Base-by-base conservation (phyloP, 1,140 invertebrate species). In the Liolophura sinensis region DNA sequence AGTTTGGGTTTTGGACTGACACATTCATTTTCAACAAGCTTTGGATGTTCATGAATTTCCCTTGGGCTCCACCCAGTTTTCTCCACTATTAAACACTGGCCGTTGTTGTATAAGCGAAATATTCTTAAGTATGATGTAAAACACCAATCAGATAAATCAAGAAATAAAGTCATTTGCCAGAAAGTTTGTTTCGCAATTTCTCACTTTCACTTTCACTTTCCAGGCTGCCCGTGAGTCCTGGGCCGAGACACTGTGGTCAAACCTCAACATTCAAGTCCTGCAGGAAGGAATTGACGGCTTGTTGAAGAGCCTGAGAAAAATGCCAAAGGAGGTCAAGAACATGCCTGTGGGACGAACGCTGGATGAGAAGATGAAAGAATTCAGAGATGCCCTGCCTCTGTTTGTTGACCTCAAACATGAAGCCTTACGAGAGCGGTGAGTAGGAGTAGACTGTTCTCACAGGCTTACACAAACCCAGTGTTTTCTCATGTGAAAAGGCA, bases 391-490 rank as follows among this genome's bases (percentile, higher is more conserved):
- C 0, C 89, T 96, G 9, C 93, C 94, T 0, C 80, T 97, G 22
- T 95, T 96, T 89, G 90, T 94, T 15, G 92, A 94, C 59, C 80
- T 97, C 40, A 96, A 96, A 81, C 92, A 95, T 81, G 93, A 96
- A 75, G 93, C 94, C 0, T 88, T 96, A 79, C 82, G 93, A 47
- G 92, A 93, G 65, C 87, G 93, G 78, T 81, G 46, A 67, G 58
- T 60, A 60, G 15, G 31, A 20, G 22, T 52, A 52, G 22, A 52
- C 22, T 20, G 22, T 20, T 52, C 12, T 52, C 18, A 5, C 18
- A 3, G 3, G 18, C 12, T 52, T 7, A 52, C 22, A 24, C 3
- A 20, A n/a, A 54, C 3, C 51, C 51, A 5, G 18, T 54, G 31
- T 46, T 9, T 60, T 15, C 47, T 15, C 16, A 40, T 18, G 14